phyloP scores from a whole-genome alignment of 2,888 invertebrate genomes.

The Macropis europaea region DNA sequence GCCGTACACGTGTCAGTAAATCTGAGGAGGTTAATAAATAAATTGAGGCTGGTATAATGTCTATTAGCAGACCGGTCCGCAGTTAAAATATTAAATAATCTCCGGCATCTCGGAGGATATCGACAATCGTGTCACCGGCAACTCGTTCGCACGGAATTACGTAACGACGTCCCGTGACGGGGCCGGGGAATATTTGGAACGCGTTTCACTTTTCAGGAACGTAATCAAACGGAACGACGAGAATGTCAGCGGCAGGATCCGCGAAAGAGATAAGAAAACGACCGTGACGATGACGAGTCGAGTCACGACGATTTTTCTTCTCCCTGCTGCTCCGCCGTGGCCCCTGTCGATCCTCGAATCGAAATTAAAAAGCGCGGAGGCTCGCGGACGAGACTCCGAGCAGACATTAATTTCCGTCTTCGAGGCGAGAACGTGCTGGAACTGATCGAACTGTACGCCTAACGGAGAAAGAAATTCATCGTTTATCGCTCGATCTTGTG shows the following conservation, averaged over 20 bases:
- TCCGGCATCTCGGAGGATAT: not conserved
- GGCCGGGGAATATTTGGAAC: not conserved
- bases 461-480: no score
- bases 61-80: no score
- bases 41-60: no score
- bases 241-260: slow-evolving; percentile 1
- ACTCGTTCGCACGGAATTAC: not conserved
- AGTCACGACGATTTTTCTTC: slow-evolving; percentile 31
- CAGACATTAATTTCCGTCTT: no score
- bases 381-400: no score
- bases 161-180: not conserved
- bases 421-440: no score
- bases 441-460: no score
- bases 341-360: not conserved
- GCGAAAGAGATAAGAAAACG: not conserved
- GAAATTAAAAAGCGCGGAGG: slow-evolving; percentile 14
- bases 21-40: no score
- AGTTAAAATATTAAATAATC: no score
- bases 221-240: slow-evolving; percentile 27
- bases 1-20: no score
- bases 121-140: not conserved
- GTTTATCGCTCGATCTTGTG: no score
- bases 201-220: slow-evolving; percentile 10
- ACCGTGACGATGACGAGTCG: slow-evolving; percentile 21
- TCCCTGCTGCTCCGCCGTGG: not conserved